phyloP scores from a whole-genome alignment of 2,888 invertebrate genomes.

The Mesoligia furuncula region DNA sequence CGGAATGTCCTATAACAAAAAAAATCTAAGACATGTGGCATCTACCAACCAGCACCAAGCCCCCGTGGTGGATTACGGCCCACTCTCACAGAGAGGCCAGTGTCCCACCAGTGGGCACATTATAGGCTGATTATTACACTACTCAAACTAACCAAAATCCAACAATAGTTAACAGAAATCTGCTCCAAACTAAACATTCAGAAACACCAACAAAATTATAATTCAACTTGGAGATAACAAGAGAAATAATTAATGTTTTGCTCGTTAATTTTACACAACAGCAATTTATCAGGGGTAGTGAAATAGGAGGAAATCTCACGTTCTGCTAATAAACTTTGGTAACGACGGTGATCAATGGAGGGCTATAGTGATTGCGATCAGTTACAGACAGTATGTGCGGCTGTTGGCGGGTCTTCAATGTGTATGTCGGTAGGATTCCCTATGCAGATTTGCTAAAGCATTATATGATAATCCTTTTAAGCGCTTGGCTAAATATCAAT shows the following conservation, averaged over 20 bases:
- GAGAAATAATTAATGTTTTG: constrained; percentile 77
- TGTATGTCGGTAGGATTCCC: too few relatives aligned
- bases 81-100: not conserved
- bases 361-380: constrained; percentile 41
- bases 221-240: constrained; percentile 67
- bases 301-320: constrained; percentile 59
- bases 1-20: too few relatives aligned
- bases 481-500: too few relatives aligned
- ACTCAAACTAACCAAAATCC: constrained; percentile 1
- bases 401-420: constrained; percentile 28
- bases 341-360: constrained; percentile 59
- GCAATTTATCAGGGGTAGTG: constrained; percentile 69
- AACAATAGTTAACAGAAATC: constrained; percentile 43
- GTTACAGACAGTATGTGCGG: constrained; percentile 20
- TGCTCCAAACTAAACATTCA: constrained; percentile 47
- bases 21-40: too few relatives aligned
- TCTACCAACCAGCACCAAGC: too few relatives aligned
- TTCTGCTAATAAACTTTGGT: constrained; percentile 68
- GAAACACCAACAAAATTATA: constrained; percentile 58
- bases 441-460: too few relatives aligned
- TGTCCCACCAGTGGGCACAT: not conserved
- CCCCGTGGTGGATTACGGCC: too few relatives aligned
- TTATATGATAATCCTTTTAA: too few relatives aligned
- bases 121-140: not conserved
- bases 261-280: constrained; percentile 73